Base-by-base conservation (phyloP, 2,113 vertebrate genomes). In the Beaufortia kweichowensis region DNA sequence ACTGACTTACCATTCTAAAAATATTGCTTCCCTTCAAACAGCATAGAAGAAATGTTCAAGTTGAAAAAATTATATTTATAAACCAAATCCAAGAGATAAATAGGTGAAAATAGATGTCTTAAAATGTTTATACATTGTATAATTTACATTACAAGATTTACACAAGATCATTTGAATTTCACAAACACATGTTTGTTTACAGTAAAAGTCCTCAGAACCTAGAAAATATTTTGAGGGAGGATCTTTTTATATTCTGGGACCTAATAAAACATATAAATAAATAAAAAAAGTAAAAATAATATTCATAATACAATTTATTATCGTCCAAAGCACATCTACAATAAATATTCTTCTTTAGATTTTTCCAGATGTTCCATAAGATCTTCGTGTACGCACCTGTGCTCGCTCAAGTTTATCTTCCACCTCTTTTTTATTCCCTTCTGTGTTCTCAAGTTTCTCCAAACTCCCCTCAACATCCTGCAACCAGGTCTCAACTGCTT, bases 401-500 rank as follows among this genome's bases (percentile, higher is more conserved):
- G 98, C 90, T 78, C 93, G 91, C 43, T 91, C 82, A 81, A 96
- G 88, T 21, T 92, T 91, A 74, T 86, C 92, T 84, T 98, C 95
- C 80, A 99, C 76, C 6, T 89, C 84, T 31, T 87, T 90, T 89
- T 95, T 98, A 83, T 85, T 93, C 7, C 97, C 97, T 14, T 91
- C 68, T 0, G 95, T 97, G 88, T 93, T 94, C 81, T 96, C 92
- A 1, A 93, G 91, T 6, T 88, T 85, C 3, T 90, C 90, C 81
- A 98, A 80, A 50, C 90, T 92, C 77, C 94, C 93, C 59, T 96
- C 94, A 71, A 95, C 86, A 14, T 93, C 93, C 84, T 92, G 94
- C 66, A 97, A 87, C 94, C 96, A 96, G 35, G 92, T 86, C 93
- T 95, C 96, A 84, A 95, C 90, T 76, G 82, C 92, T 86, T 93